phyloP scores from a whole-genome alignment of 2,113 vertebrate species.

The Elachura formosa region DNA sequence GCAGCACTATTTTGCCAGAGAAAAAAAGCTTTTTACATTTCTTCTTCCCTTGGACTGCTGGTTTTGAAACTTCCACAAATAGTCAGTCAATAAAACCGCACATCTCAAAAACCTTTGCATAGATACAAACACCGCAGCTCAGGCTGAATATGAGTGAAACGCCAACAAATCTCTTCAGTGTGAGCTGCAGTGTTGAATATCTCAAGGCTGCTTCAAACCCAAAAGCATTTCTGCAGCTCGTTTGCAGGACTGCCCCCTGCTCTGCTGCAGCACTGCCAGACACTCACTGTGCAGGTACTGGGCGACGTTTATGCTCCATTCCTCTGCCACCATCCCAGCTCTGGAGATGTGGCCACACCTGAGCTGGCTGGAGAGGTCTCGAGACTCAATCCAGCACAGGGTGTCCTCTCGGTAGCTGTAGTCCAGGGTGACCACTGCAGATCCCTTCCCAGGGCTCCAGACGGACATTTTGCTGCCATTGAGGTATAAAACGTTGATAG shows the following conservation, averaged over 20 bases:
- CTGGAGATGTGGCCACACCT: constrained; percentile 80
- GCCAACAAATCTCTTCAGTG: background rate
- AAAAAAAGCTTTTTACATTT: background rate
- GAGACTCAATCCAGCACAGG: constrained; percentile 88
- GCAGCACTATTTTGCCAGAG: background rate
- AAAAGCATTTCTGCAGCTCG: background rate
- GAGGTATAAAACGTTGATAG: constrained; percentile 79
- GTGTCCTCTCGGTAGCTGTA: constrained; percentile 82
- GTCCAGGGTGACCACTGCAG: constrained; percentile 82
- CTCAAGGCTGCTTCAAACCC: background rate
- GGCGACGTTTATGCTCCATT: constrained; percentile 76
- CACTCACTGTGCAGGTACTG: constrained; percentile 87
- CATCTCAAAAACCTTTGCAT: background rate
- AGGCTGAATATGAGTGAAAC: background rate
- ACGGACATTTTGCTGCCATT: constrained; percentile 82
- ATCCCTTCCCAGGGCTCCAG: constrained; percentile 71
- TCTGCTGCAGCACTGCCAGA: background rate
- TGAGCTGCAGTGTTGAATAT: background rate
- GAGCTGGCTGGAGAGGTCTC: constrained; percentile 80
- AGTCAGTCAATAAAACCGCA: background rate
- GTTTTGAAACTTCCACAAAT: background rate
- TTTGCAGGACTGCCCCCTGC: background rate
- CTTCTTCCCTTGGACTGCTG: background rate
- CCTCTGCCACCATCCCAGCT: constrained; percentile 75
- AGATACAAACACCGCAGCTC: background rate